Evolutionary conservation across 2,113 vertebrate species (phyloP).

Genomic region (Chloropsis hardwickii): DNA sequence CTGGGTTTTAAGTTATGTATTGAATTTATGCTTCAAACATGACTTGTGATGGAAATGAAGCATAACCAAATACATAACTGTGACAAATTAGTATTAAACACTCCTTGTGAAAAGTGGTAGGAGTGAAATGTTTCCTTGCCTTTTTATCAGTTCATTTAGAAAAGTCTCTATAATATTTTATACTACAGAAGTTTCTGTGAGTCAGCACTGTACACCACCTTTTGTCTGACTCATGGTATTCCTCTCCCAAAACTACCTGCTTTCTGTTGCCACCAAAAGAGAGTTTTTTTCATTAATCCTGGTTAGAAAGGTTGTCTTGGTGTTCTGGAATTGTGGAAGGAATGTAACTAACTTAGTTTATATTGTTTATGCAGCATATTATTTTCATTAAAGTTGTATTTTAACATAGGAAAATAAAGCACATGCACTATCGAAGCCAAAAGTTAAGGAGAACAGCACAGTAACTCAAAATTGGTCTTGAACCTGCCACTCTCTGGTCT

Average conservation of each 20-base stretch:
- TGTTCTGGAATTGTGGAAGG: neutral
- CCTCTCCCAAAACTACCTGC: neutral
- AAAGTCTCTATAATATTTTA: neutral
- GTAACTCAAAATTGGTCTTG: neutral
- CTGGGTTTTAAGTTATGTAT: conserved; percentile 10
- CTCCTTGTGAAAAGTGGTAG: neutral
- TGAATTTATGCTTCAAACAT: conserved; percentile 7
- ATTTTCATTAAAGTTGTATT: neutral
- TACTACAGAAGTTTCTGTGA: neutral
- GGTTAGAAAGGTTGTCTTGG: neutral
- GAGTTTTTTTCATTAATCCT: neutral
- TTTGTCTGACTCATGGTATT: neutral
- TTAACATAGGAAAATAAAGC: neutral
- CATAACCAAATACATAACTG: neutral
- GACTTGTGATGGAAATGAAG: conserved; percentile 32
- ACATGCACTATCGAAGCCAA: neutral
- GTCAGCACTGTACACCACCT: neutral
- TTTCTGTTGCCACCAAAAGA: neutral
- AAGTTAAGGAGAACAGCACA: neutral
- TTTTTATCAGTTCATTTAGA: conserved; percentile 10
- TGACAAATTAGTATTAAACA: neutral
- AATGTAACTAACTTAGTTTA: neutral
- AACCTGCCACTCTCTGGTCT: neutral
- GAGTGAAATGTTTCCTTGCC: conserved; percentile 7
- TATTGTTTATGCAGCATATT: neutral